Evolutionary conservation across 2,797 vertebrate species (phyloP), one percentile per base, ranked within the genome.

Genomic region (Phylloscopus collybita): DNA sequence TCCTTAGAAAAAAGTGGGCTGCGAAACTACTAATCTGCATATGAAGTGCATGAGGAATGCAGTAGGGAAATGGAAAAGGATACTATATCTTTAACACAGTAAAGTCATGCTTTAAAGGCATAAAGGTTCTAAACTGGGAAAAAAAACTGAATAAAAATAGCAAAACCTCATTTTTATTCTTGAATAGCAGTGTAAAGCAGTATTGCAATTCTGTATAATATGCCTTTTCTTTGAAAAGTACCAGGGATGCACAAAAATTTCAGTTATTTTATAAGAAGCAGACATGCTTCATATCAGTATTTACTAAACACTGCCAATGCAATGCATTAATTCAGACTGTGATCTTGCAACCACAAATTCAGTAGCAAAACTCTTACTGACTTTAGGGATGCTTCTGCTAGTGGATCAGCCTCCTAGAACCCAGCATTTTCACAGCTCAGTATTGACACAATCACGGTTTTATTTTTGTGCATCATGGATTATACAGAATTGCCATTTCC

Each of bases 61-160:
- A 34, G 40, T 5, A 26, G 3, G 9, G 22, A 73, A 92, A 45
- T n/a, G 9, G 13, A 54, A 94, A 97, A 95, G 92, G 97, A 97
- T 97, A 98, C 96, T 94, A 80, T 97, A 93, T 97, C 97, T 96
- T 97, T 97, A 95, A 92, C 11, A 54, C 29, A 69, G 47, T 66
- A 38, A 79, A 84, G 50, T 81, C 61, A 40, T 85, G 50, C 81
- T 97, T 95, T 90, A 88, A 95, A 97, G 90, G 50, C 65, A 53
- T 47, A 54, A 90, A 62, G 36, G 13, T 36, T 54, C 62, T 80
- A 82, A 80, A 84, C 6, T 9, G 14, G 54, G 59, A 62, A 64
- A 42, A 62, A 16, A 32, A 22, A 5, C 11, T 82, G 96, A 93
- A 93, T 95, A 96, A 95, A 96, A 96, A 97, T 96, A 97, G 95